phyloP scores from a whole-genome alignment of 2,888 invertebrate species.

The Calephelis perditalis region DNA sequence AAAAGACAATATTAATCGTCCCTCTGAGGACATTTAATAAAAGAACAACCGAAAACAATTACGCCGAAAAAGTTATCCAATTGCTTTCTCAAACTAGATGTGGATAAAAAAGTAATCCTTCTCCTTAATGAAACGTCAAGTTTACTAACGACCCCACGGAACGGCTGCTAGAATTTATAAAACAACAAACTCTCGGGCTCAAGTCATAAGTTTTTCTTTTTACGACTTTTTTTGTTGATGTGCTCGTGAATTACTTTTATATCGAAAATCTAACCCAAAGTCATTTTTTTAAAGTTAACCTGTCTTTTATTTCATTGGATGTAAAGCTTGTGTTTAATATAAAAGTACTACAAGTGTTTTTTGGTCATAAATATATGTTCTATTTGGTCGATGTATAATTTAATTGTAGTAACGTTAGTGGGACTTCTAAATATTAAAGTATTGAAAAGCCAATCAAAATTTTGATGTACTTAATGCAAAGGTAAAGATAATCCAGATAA shows the following conservation, averaged over 20 bases:
- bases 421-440: no score
- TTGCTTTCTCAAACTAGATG: conserved; percentile 43
- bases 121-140: conserved; percentile 60
- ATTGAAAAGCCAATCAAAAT: no score
- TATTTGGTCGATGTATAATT: no score
- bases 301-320: no score
- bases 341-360: no score
- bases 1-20: conserved; percentile 22
- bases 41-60: conserved; percentile 24
- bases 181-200: conserved; percentile 36
- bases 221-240: background rate
- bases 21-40: conserved; percentile 17
- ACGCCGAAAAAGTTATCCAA: conserved; percentile 30
- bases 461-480: no score
- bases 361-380: no score
- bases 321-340: no score
- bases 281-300: no score
- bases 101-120: conserved; percentile 50
- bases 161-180: conserved; percentile 35
- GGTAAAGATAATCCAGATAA: no score
- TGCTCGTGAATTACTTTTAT: background rate
- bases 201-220: conserved; percentile 17
- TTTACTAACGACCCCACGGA: conserved; percentile 52
- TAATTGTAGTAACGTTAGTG: no score
- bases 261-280: no score